Conservation (phyloP, 2,888 invertebrate genomes). For the Lomographa bimaculata region DNA sequence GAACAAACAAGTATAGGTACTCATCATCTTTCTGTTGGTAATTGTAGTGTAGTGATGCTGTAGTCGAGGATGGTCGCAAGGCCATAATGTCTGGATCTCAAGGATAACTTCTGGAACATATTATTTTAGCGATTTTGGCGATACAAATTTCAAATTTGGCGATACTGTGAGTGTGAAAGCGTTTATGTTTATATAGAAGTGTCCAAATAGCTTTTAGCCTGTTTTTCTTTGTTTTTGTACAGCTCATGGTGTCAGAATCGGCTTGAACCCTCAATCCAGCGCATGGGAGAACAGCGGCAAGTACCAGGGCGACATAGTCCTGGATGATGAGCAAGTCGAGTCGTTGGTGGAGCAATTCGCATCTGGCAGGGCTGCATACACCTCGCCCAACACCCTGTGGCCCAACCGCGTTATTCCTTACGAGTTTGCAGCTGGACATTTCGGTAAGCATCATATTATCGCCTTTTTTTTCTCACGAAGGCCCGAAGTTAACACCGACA, state of each 20-base stretch:
- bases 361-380: conserved; percentile 46
- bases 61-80: no score
- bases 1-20: no score
- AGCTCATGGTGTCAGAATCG: conserved; percentile 35
- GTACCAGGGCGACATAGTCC: conserved; percentile 56
- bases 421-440: conserved; percentile 43
- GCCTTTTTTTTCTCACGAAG: not conserved
- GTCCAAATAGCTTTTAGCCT: no score
- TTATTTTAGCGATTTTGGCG: no score
- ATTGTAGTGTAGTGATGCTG: no score
- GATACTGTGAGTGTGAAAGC: no score
- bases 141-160: no score
- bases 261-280: conserved; percentile 37
- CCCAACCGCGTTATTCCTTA: conserved; percentile 45
- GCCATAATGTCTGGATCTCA: no score
- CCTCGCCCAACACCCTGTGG: conserved; percentile 49
- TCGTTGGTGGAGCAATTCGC: conserved; percentile 45
- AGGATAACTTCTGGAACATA: no score
- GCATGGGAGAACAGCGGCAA: conserved; percentile 57
- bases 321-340: conserved; percentile 48
- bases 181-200: no score
- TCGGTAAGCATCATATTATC: conserved; percentile 37
- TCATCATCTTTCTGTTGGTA: no score
- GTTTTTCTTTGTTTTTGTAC: no score
- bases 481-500: not conserved